Percentiles rank a stretch among this genome's conserved stretches.
Conservation (phyloP, 2,797 vertebrate genomes). For the Falco berigora region DNA sequence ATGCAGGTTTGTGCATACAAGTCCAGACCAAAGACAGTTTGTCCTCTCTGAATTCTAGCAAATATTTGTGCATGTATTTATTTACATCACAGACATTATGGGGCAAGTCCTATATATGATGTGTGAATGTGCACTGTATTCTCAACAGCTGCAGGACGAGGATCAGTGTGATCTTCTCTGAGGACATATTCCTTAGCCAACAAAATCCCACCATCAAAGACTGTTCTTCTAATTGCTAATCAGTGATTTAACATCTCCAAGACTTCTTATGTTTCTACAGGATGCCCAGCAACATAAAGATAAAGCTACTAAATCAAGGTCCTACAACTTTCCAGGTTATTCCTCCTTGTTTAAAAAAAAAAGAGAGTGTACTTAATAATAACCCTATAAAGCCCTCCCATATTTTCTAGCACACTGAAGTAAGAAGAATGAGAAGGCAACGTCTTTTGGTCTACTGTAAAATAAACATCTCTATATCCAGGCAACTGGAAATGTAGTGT, state of each 20-base stretch:
- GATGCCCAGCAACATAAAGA: neutral
- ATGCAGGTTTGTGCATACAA: neutral
- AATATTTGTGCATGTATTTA: neutral
- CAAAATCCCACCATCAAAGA: neutral
- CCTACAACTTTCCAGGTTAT: neutral
- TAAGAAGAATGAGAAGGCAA: neutral
- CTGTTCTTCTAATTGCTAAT: neutral
- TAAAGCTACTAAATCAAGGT: neutral
- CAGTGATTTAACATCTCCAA: neutral
- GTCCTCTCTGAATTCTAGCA: neutral
- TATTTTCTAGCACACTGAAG: neutral
- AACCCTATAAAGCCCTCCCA: neutral
- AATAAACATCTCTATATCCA: neutral
- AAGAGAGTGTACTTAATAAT: neutral
- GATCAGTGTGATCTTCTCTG: neutral
- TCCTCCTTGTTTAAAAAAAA: neutral
- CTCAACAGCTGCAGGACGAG: neutral
- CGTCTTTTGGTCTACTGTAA: neutral
- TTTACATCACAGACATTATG: neutral
- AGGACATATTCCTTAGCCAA: neutral
- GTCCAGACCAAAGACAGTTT: neutral
- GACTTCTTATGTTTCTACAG: neutral
- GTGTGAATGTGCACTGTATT: neutral
- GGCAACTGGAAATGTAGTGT: neutral
- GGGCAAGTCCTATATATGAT: neutral